A percentile compares a stretch with the other conserved stretches of the same genome.
Evolutionary conservation across 2,888 invertebrate species (phyloP).

Genomic region (Apeira syringaria): DNA sequence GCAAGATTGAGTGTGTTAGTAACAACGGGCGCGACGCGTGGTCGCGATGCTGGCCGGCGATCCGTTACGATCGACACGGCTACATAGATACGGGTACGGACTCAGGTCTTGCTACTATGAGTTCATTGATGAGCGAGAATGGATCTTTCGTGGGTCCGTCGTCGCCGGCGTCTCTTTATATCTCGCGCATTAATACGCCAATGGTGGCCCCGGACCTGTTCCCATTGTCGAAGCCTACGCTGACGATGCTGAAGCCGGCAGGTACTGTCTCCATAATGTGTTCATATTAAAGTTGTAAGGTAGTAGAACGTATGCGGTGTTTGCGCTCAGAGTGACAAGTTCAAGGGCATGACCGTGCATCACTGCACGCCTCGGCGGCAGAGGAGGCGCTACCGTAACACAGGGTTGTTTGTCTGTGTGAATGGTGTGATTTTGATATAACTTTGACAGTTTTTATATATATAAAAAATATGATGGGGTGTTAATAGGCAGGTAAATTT

Average conservation of each 20-base stretch:
- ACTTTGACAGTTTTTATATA: no score
- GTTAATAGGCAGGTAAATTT: no score
- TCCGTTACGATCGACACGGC: constrained; percentile 77
- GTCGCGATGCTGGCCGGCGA: constrained; percentile 49
- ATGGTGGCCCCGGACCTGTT: not conserved
- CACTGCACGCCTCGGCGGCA: no score
- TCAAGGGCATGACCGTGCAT: no score
- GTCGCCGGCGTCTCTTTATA: constrained; percentile 15
- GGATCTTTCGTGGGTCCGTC: constrained; percentile 40
- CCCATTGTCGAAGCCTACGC: not conserved
- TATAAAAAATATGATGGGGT: no score
- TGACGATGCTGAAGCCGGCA: not conserved
- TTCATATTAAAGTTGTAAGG: not conserved
- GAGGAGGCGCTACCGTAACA: no score
- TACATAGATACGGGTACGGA: constrained; percentile 81
- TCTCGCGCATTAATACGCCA: not conserved
- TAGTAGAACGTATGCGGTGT: not conserved
- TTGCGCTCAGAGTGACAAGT: not conserved
- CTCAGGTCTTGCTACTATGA: constrained; percentile 34
- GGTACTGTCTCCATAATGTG: constrained; percentile 2
- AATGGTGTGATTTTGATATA: no score
- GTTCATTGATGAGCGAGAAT: constrained; percentile 19
- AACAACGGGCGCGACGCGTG: constrained; percentile 59
- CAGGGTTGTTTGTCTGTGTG: no score
- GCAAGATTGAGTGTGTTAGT: constrained; percentile 57